These are phyloP conservation scores for Cliona cf. orientalis DNA, from an alignment of 37 sponge, comb jelly and placozoan genomes.

Conservation along the genomic window DNA sequence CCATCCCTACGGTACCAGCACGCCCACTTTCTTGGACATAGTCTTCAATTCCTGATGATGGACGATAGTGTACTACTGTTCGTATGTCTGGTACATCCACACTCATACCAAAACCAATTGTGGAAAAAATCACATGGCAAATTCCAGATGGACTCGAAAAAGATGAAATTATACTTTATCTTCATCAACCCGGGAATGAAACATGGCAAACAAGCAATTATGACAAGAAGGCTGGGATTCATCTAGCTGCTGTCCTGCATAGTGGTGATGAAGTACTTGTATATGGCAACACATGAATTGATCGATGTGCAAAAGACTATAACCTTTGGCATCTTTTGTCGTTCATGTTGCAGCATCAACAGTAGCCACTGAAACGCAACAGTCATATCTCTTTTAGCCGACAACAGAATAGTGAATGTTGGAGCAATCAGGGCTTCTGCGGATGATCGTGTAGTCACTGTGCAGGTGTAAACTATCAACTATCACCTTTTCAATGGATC, in stretches of 20 bases:
- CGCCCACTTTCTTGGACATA: slow-evolving; percentile 20
- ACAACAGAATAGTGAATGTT: not conserved
- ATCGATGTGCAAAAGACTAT: not conserved
- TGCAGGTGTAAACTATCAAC: not conserved
- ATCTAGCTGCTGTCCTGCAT: not conserved
- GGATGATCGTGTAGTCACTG: not conserved
- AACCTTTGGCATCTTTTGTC: not conserved
- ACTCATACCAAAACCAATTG: slow-evolving; percentile 36
- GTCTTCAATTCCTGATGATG: slow-evolving; percentile 17
- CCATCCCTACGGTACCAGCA: slow-evolving; percentile 13
- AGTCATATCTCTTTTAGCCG: not conserved
- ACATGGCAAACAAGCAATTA: slow-evolving; percentile 25
- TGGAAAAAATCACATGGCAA: slow-evolving; percentile 17
- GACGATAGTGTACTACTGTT: slow-evolving; percentile 5
- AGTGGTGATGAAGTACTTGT: not conserved
- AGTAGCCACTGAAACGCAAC: not conserved
- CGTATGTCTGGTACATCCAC: slow-evolving; percentile 29
- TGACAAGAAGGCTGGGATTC: not conserved
- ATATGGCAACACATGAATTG: not conserved
- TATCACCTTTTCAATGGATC: not conserved
- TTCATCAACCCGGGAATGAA: slow-evolving; percentile 2
- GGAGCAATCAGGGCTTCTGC: not conserved
- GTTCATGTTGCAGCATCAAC: not conserved
- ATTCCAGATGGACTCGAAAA: not conserved
- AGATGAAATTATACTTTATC: not conserved